phyloP scores from a whole-genome alignment of 1,140 invertebrate species.

The Holotrichia oblita region DNA sequence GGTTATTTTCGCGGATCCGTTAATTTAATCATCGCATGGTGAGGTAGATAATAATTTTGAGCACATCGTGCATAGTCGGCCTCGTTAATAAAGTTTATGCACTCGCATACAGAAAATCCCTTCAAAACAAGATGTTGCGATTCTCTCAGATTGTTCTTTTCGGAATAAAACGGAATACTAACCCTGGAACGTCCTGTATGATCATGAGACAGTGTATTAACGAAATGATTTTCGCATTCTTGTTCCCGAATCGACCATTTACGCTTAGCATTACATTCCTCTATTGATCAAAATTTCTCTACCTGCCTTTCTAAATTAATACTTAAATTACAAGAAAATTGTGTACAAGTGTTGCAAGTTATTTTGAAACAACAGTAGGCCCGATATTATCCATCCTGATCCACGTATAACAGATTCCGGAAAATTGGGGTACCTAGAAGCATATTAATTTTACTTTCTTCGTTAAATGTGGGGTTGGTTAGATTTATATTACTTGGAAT shows the following conservation, averaged over 20 bases:
- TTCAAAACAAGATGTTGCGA: constrained; percentile 42
- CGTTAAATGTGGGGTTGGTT: too few species aligned
- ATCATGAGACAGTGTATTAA: background rate
- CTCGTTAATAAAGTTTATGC: constrained; percentile 40
- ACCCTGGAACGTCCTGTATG: constrained; percentile 28
- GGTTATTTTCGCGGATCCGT: constrained; percentile 51
- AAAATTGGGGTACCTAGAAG: constrained; percentile 56
- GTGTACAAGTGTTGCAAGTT: too few species aligned
- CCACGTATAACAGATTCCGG: constrained; percentile 52
- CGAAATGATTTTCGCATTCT: constrained; percentile 16
- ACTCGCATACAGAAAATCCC: constrained; percentile 47
- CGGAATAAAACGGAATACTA: constrained; percentile 37
- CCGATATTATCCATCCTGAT: constrained; percentile 49
- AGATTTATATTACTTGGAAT: too few species aligned
- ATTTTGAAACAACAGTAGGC: background rate
- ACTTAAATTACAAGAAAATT: too few species aligned
- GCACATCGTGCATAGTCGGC: too few species aligned
- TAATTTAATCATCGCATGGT: too few species aligned
- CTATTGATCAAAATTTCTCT: constrained; percentile 51
- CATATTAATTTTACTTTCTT: too few species aligned
- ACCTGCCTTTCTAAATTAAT: constrained; percentile 44
- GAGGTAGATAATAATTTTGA: constrained; percentile 59
- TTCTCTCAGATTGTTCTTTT: background rate
- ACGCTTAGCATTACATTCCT: constrained; percentile 41
- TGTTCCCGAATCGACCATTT: constrained; percentile 1